Percentiles rank a stretch among this genome's conserved stretches.
These are phyloP conservation scores for Eremobia ochroleuca DNA, from an alignment of 2,888 invertebrate genomes.

Conservation along the genomic window DNA sequence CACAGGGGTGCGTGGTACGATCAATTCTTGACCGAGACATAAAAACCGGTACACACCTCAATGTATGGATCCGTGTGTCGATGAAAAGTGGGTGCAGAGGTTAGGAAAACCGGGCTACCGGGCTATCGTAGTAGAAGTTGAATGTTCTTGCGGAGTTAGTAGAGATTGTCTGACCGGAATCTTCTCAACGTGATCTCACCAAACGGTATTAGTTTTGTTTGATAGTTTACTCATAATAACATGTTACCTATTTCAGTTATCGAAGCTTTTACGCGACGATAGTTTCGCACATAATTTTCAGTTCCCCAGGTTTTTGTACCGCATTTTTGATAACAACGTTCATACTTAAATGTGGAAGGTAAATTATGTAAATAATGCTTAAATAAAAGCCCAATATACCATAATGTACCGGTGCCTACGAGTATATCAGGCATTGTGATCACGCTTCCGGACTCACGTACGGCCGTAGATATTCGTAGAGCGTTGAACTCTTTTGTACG, in stretches of 20 bases:
- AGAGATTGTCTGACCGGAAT: not conserved
- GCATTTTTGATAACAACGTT: not conserved
- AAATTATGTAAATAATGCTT: constrained; percentile 20
- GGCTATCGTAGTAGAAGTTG: not conserved
- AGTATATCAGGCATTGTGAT: constrained; percentile 61
- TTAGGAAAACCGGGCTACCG: not conserved
- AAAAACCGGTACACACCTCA: constrained; percentile 21
- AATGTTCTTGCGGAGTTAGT: not conserved
- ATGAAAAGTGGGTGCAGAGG: constrained; percentile 9
- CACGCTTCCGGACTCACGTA: constrained; percentile 69
- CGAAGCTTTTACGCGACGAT: not conserved
- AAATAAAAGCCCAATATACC: constrained; percentile 27
- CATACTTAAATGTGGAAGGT: constrained; percentile 14
- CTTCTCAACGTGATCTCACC: constrained; percentile 1
- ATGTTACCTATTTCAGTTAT: not conserved
- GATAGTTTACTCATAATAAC: not conserved
- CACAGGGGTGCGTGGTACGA: not conserved
- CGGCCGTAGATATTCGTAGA: constrained; percentile 64
- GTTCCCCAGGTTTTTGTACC: not conserved
- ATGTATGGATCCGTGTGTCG: not conserved
- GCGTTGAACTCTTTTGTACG: constrained; percentile 87
- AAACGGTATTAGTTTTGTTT: not conserved
- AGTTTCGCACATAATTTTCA: not conserved
- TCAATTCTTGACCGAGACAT: constrained; percentile 1
- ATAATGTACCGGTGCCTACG: constrained; percentile 22